Evolutionary conservation across 2,888 invertebrate species (phyloP).

Genomic region (Harpalus rubripes): DNA sequence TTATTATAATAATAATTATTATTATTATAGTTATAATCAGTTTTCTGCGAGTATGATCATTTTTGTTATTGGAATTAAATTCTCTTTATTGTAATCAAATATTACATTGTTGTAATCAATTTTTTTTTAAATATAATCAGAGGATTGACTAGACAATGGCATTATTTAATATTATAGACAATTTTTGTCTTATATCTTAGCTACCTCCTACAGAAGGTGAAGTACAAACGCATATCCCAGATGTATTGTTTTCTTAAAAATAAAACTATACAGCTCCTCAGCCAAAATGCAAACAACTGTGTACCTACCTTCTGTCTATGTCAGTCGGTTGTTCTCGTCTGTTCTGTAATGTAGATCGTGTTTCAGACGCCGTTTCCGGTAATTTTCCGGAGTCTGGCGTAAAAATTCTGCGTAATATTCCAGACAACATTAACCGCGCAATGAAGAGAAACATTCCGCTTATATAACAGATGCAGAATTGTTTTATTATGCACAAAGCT

Average conservation of each 20-base stretch:
- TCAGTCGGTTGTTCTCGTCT: too few species aligned
- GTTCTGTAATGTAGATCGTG: slow-evolving; percentile 50
- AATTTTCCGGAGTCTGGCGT: slow-evolving; percentile 38
- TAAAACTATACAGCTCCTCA: background rate
- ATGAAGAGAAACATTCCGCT: background rate
- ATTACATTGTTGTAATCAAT: too few species aligned
- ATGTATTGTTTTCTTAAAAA: background rate
- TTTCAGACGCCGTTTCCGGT: slow-evolving; percentile 38
- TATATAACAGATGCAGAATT: slow-evolving; percentile 29
- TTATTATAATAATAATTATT: too few species aligned
- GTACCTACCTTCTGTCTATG: background rate
- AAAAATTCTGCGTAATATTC: slow-evolving; percentile 32
- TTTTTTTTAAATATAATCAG: too few species aligned
- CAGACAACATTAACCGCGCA: slow-evolving; percentile 37
- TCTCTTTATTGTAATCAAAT: too few species aligned
- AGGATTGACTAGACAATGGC: too few species aligned
- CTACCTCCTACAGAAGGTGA: background rate
- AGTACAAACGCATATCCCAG: background rate
- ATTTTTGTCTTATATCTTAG: background rate
- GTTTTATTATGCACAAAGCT: slow-evolving; percentile 17
- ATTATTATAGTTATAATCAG: too few species aligned
- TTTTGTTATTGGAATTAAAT: too few species aligned
- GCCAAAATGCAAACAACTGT: slow-evolving; percentile 19
- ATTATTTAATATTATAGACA: too few species aligned
- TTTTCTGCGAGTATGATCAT: too few species aligned